Base-by-base conservation (phyloP, 2,797 vertebrate species). In the Kryptolebias ocellatus region DNA sequence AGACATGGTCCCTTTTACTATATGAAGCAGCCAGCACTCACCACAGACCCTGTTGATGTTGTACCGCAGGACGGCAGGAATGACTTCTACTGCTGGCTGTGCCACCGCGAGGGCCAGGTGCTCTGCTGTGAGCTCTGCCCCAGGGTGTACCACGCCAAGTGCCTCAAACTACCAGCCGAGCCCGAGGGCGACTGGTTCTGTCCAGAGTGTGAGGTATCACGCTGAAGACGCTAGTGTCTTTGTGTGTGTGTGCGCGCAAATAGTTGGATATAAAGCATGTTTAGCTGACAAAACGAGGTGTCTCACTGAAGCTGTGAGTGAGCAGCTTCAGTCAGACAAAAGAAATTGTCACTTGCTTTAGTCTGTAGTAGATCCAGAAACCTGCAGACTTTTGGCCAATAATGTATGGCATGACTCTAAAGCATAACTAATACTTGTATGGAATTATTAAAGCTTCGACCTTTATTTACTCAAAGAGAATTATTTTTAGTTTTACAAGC, bases 1-100 rank as follows among this genome's bases (percentile, higher is more conserved):
- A 98, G 97, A 96, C 98, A 99, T 93, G 98, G 98, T 96, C 98
- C 98, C 94, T 99, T 99, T 99, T 99, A 99, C 97, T 99, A 99
- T 97, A 89, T 95, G 96, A 99, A 99, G 94, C 94, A 94, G 93
- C 93, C 94, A 81, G 90, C 93, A 91, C 94, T 95, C 93, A 94
- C 94, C 87, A 92, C 93, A 97, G 98, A 99, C 94, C 97, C 98
- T 97, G 96, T 98, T 96, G 97, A 99, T 97, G 98, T 98, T 96
- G 95, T 97, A 96, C 98, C 97, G 85, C 98, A 99, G 97, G 98
- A 99, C 90, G 96, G 98, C 94, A 97, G 98, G 92, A 99, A 99
- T 85, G 98, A 99, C 94, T 99, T 99, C 96, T 99, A 95, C 95
- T 99, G 98, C 95, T 99, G 98, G 98, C 90, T 99, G 96, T 99